phyloP scores from a whole-genome alignment of 1,140 invertebrate genomes.

The Microplitis mediator region DNA sequence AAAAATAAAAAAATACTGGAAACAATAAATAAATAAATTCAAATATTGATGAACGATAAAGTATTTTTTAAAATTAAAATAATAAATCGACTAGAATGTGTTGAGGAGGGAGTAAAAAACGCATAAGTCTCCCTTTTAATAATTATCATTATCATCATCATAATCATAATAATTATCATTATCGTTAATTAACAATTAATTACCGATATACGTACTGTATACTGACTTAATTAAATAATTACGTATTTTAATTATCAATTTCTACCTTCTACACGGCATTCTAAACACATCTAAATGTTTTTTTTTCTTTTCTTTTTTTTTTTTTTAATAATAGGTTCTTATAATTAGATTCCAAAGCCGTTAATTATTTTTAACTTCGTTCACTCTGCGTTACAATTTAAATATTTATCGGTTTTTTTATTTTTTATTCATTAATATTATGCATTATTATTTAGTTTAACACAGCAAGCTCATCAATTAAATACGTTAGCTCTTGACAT shows the following conservation, averaged over 20 bases:
- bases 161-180: too few species aligned
- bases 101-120: too few species aligned
- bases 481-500: neutral
- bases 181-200: neutral
- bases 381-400: constrained; percentile 1
- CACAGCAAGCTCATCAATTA: constrained; percentile 1
- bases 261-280: neutral
- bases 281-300: constrained; percentile 4
- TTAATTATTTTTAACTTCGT: constrained; percentile 12
- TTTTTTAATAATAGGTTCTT: constrained; percentile 24
- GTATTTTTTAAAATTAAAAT: too few species aligned
- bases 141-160: too few species aligned
- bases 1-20: too few species aligned
- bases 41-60: too few species aligned
- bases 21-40: too few species aligned
- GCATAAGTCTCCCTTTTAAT: neutral
- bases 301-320: neutral
- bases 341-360: constrained; percentile 30
- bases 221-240: neutral
- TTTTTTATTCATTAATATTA: neutral
- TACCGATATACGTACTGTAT: neutral
- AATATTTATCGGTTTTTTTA: neutral
- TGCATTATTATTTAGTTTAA: neutral
- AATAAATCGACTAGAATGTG: too few species aligned
- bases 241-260: neutral